Conservation (phyloP, 2,113 vertebrate genomes). For the Poecile atricapillus region DNA sequence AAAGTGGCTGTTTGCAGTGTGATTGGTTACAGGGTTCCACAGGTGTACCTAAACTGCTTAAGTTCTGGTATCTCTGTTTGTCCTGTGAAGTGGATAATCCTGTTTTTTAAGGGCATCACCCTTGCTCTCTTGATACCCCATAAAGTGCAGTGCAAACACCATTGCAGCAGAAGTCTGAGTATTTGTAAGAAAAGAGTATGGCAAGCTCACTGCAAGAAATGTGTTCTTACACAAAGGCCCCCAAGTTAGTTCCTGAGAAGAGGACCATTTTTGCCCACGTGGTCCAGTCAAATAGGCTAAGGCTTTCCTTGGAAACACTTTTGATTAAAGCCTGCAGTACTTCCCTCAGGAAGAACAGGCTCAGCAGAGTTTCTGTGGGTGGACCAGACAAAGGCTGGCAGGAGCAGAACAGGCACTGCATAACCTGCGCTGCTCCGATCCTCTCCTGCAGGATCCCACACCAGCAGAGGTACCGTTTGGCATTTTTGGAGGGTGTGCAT, state of each 20-base stretch:
- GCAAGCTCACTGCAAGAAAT: not conserved
- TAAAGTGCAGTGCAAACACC: not conserved
- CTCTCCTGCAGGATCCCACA: not conserved
- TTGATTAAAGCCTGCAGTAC: not conserved
- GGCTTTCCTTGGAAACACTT: not conserved
- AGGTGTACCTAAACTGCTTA: not conserved
- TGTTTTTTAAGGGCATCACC: constrained; percentile 10
- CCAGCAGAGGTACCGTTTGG: not conserved
- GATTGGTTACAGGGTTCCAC: not conserved
- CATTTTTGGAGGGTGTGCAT: not conserved
- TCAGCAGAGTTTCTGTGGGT: not conserved
- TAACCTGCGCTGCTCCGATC: rapidly evolving
- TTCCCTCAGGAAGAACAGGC: not conserved
- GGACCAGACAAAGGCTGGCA: not conserved
- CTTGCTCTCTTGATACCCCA: not conserved
- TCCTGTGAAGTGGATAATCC: not conserved
- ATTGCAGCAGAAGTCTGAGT: not conserved
- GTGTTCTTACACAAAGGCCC: rapidly evolving
- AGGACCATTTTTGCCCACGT: not conserved
- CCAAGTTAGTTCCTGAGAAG: not conserved
- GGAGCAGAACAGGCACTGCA: not conserved
- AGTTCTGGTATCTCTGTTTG: not conserved
- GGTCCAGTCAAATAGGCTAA: not conserved
- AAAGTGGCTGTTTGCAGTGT: not conserved
- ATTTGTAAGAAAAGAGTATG: not conserved